These are phyloP conservation scores for Datnioides undecimradiatus DNA, from an alignment of 2,113 vertebrate species.

Conservation along the genomic window DNA sequence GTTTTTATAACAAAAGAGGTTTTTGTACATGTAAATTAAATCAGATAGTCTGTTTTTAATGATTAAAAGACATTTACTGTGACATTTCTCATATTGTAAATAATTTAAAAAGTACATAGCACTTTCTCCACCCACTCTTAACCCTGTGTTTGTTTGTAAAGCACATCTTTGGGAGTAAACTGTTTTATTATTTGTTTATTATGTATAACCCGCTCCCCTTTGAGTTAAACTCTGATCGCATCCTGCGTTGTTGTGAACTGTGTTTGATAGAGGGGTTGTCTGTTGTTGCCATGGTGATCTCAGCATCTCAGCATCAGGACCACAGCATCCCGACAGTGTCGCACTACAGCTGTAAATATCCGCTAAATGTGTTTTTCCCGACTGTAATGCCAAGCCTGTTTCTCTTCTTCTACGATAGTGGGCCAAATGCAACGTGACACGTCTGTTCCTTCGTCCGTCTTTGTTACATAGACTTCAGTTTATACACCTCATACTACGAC, in stretches of 20 bases:
- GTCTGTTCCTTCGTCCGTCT: constrained; percentile 4
- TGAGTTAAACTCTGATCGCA: constrained; percentile 5
- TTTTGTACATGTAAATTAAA: constrained; percentile 54
- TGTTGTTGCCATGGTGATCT: constrained; percentile 62
- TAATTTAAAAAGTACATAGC: constrained; percentile 25
- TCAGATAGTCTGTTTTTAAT: constrained; percentile 16
- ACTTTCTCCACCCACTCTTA: constrained; percentile 1
- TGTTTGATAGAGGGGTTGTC: background rate
- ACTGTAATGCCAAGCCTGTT: constrained; percentile 64
- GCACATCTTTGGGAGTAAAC: background rate
- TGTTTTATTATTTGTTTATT: background rate
- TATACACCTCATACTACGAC: background rate
- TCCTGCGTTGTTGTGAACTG: background rate
- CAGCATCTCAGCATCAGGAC: constrained; percentile 40
- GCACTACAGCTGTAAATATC: constrained; percentile 31
- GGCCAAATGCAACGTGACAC: constrained; percentile 59
- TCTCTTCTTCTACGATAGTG: constrained; percentile 34
- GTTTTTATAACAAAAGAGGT: constrained; percentile 44
- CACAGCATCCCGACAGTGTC: background rate
- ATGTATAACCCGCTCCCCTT: background rate
- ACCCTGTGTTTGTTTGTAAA: constrained; percentile 28
- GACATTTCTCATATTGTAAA: constrained; percentile 39
- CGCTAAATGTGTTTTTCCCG: background rate
- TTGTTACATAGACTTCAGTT: constrained; percentile 1
- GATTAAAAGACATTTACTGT: background rate